phyloP scores from a whole-genome alignment of 2,888 invertebrate species.

The Cylindroiulus punctatus region DNA sequence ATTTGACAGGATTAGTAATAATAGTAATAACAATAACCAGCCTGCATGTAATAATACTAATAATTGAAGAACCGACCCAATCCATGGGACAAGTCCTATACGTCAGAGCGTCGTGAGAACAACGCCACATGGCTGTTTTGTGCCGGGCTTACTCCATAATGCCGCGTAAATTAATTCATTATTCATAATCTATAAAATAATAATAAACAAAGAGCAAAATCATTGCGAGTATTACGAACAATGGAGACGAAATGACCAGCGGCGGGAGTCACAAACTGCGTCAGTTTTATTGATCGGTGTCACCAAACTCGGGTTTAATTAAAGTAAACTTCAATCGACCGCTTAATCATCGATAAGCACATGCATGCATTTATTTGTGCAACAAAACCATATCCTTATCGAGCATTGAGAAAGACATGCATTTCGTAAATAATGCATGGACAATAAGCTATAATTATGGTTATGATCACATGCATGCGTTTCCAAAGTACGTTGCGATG shows the following conservation, averaged over 20 bases:
- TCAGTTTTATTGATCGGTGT: neutral
- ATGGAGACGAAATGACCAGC: neutral
- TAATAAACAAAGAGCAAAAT: constrained; percentile 23
- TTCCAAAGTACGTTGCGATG: too few relatives aligned
- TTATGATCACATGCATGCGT: too few relatives aligned
- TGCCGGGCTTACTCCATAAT: constrained; percentile 11
- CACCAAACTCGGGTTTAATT: too few relatives aligned
- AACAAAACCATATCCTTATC: too few relatives aligned
- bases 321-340: too few relatives aligned
- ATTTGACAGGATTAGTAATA: constrained; percentile 33
- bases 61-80: neutral
- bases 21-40: constrained; percentile 18
- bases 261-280: neutral
- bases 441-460: too few relatives aligned
- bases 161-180: constrained; percentile 38
- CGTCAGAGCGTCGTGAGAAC: neutral
- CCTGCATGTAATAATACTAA: constrained; percentile 30
- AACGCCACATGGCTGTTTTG: neutral
- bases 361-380: too few relatives aligned
- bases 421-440: too few relatives aligned
- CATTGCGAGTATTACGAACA: constrained; percentile 25
- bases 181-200: constrained; percentile 37
- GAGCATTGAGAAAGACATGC: too few relatives aligned
- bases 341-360: too few relatives aligned
- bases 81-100: neutral